Base-by-base conservation (phyloP, 2,888 invertebrate species). In the Meiosimyza decipiens region DNA sequence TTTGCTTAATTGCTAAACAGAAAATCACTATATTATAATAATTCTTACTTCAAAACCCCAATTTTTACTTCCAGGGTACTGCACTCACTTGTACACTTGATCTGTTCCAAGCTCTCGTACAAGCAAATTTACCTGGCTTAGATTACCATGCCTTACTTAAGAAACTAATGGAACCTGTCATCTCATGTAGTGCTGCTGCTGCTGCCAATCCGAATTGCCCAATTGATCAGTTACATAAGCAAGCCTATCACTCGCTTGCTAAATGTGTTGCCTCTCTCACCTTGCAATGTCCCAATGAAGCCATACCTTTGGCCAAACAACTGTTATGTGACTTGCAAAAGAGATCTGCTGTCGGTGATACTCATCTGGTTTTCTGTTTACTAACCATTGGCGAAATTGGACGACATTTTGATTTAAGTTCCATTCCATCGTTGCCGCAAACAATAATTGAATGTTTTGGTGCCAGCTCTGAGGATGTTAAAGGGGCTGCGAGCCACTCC, bases 331-430 rank as follows among this genome's bases (percentile, higher is more conserved):
- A 95, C 84, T 91, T 94, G 16, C 91, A 92, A 80, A 90, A 89
- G 77, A 89, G 91, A 73, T 90, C 89, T 73, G 62, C 72, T 67
- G 79, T 78, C 33, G 80, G 81, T 16, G 96, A 96, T 85, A 91
- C 94, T 1, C 94, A 96, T 78, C 93, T 95, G 82, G 93, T 98
- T 81, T 98, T 99, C 88, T 95, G 97, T 33, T 89, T 99, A 73
- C 89, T 99, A 49, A 95, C 98, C 28, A 93, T 99, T 78, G 99
- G 99, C 0, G 99, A 99, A 90, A 97, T 99, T 80, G 99, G 99
- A 7, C 90, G 96, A 77, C 95, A 96, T 82, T 91, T 97, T 81
- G 95, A 96, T 87, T 88, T 97, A 74, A 95, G 94, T 81, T 90
- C 92, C 50, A 92, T 95, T 75, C 88, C 90, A 60, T 90, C 92